Evolutionary conservation across 2,797 vertebrate genomes (phyloP), one percentile per base, ranked within the genome.

Genomic region (Spatula clypeata): DNA sequence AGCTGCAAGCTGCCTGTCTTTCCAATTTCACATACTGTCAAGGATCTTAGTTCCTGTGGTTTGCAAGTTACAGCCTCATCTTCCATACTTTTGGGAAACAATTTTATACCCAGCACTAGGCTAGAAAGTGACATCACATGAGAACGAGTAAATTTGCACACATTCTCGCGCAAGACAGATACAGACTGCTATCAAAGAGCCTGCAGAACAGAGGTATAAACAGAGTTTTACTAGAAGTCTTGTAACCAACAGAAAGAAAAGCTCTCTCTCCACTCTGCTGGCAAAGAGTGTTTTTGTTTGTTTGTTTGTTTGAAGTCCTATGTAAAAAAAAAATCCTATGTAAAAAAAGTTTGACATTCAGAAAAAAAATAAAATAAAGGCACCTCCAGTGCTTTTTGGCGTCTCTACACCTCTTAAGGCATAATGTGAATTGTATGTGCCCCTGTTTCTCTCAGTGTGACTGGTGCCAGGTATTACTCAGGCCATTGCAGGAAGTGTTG

Each of bases 351-450:
- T 4, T 64, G 47, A 71, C 40, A 67, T 29, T 77, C 53, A 65
- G 44, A 55, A 73, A 54, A 36, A 73, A 71, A 88, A 67, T 62
- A 88, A 9, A 88, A 9, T 31, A 74, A 84, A 70, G n/a, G 47
- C 24, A 29, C 10, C 10, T 69, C 36, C 29, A 42, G 31, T 31
- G 36, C 11, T 75, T 79, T 69, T n/a, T 18, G 29, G n/a, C 26
- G 27, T 51, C 91, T 82, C 62, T 82, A 29, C 32, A 92, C 67
- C 11, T 72, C 57, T 45, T 10, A 70, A 55, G 10, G 15, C 24
- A 18, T 27, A 38, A 47, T 1, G 11, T 1, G 8, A 11, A 4
- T 21, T 1, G 2, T 4, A 29, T 0, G 0, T 58, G n/a, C 13
- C 18, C 34, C 29, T 1, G 0, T 51, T 74, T 31, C 91, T 11